Conservation (phyloP, 2,113 vertebrate genomes). For the Reinhardtius hippoglossoides region DNA sequence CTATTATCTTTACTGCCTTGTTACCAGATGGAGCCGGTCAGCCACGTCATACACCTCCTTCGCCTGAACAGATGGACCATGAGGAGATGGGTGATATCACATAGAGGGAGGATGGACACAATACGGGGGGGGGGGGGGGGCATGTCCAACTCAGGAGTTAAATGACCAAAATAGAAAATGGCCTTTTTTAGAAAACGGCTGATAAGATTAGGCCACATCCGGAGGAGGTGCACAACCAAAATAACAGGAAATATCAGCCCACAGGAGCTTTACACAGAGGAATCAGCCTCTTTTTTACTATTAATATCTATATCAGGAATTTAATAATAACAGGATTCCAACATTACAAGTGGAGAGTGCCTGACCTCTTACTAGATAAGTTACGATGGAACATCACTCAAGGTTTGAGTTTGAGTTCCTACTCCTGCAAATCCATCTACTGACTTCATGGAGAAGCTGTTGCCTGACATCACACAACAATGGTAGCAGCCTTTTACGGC, state of each 20-base stretch:
- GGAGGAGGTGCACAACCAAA: background rate
- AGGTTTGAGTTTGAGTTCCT: too few species aligned
- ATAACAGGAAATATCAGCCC: background rate
- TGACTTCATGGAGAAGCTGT: too few species aligned
- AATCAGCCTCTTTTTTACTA: too few species aligned
- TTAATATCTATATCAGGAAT: too few species aligned
- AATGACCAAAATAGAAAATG: slow-evolving; percentile 1
- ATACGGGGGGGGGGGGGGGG: slow-evolving; percentile 9
- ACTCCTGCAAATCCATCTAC: too few species aligned
- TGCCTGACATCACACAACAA: too few species aligned
- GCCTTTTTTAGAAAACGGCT: slow-evolving; percentile 2
- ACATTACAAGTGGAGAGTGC: too few species aligned
- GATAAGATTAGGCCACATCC: slow-evolving; percentile 9
- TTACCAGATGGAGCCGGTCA: slow-evolving; percentile 63
- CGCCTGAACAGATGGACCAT: slow-evolving; percentile 61
- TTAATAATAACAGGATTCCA: too few species aligned
- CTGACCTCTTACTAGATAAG: too few species aligned
- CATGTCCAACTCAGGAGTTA: too few species aligned
- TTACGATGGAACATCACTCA: too few species aligned
- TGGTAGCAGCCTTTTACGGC: too few species aligned
- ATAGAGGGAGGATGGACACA: slow-evolving; percentile 25
- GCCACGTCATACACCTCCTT: slow-evolving; percentile 27
- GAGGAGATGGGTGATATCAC: slow-evolving; percentile 45
- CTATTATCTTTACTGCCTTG: slow-evolving; percentile 60
- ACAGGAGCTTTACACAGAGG: background rate